Base-by-base conservation (phyloP, 1,140 invertebrate genomes). In the Spodoptera frugiperda region DNA sequence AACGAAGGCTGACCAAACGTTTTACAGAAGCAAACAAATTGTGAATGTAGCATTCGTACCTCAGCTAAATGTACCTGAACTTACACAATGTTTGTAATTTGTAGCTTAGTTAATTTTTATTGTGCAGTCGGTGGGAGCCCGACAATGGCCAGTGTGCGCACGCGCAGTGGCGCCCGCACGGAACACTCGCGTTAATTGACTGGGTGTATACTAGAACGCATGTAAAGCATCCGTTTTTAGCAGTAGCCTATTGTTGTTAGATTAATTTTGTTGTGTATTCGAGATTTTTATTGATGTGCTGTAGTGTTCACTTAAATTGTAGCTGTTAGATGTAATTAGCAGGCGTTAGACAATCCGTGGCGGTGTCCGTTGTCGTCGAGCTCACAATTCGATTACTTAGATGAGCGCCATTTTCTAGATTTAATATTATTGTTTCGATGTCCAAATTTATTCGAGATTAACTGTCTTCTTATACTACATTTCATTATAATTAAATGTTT, bases 381-480 rank as follows among this genome's bases (percentile, higher is more conserved):
- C 48, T 39, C 39, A 63, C 39, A 48, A 15, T 17, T 74, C 44
- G 19, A 70, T 72, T 63, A 75, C 53, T 82, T 87, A 87, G 82
- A 83, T 77, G 82, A 77, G 59, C 78, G 80, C 82, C 81, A 81
- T 82, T 77, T 82, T 82, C 70, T 88, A 89, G 84, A 80, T 83
- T 55, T 84, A 78, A 82, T 76, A 78, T 86, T 85, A 81, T 89
- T 86, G 87, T 88, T 89, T 90, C 78, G 78, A 90, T 90, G 91
- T 92, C 89, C 91, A 91, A 82, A 84, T 85, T 88, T 68, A 91
- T 84, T 89, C 84, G 70, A 90, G 84, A 89, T 89, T 92, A 84
- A 88, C 88, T 91, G 84, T 90, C 86, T 89, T 90, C 85, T 83
- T 68, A 83, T 80, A 77, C 59, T 73, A 82, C 57, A 82, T 78